phyloP scores from a whole-genome alignment of 2,797 vertebrate species.

The Acanthiza pusilla region DNA sequence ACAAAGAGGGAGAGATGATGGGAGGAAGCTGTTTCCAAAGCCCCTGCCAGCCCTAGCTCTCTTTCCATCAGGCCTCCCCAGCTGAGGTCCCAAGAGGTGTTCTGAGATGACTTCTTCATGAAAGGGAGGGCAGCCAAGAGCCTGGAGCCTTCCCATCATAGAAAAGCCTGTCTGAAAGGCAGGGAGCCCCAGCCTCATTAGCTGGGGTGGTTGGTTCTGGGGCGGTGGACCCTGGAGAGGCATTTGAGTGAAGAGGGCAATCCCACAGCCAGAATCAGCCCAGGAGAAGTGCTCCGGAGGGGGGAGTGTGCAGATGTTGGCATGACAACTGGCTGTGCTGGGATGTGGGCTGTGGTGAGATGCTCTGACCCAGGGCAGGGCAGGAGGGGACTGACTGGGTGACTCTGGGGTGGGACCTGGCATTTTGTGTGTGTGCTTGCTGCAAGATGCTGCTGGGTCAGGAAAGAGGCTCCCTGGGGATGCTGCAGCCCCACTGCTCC shows the following conservation, averaged over 20 bases:
- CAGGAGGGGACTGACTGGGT: neutral
- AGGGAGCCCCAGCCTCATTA: neutral
- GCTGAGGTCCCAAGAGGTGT: neutral
- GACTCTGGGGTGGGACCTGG: neutral
- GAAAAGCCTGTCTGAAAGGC: neutral
- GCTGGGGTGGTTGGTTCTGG: neutral
- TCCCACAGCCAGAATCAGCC: neutral
- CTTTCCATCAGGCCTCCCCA: neutral
- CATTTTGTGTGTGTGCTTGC: neutral
- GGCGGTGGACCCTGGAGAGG: neutral
- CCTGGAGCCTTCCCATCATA: neutral
- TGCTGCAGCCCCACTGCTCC: neutral
- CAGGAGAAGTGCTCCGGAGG: neutral
- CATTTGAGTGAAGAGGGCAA: neutral
- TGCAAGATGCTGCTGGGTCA: neutral
- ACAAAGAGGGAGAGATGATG: neutral
- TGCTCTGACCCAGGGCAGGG: neutral
- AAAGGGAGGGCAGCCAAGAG: neutral
- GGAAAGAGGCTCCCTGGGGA: neutral
- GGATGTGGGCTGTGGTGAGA: neutral
- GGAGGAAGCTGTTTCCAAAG: neutral
- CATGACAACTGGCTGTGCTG: neutral
- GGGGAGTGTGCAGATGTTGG: fast-evolving
- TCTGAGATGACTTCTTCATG: neutral
- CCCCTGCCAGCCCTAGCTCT: neutral